Evolutionary conservation across 23 tunicate genomes (phyloP).

Genomic region (Trididemnum clinides): DNA sequence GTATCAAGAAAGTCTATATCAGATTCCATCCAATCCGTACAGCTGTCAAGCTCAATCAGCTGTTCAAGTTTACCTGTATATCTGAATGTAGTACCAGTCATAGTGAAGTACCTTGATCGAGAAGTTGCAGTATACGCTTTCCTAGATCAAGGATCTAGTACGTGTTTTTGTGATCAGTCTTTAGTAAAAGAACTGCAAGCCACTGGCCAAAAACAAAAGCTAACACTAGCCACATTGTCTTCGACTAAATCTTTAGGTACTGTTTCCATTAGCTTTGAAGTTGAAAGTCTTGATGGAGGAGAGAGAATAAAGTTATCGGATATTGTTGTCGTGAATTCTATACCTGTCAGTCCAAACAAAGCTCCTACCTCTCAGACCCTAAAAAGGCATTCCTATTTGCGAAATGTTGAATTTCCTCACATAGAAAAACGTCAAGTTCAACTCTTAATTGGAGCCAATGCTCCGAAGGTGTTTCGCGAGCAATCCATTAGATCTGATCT

Average conservation of each 20-base stretch:
- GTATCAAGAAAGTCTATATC: too few species aligned
- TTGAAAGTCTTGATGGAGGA: not conserved
- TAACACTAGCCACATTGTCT: not conserved
- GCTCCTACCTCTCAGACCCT: not conserved
- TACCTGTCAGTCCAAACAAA: not conserved
- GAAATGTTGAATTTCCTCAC: not conserved
- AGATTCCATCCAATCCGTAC: not conserved
- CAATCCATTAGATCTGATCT: not conserved
- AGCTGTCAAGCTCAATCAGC: not conserved
- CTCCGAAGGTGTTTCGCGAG: not conserved
- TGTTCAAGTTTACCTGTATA: not conserved
- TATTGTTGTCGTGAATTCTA: not conserved
- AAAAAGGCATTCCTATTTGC: not conserved
- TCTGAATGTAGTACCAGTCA: slow-evolving; percentile 5
- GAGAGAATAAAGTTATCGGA: not conserved
- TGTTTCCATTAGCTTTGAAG: not conserved
- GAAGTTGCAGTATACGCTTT: not conserved
- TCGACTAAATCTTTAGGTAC: not conserved
- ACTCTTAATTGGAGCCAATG: slow-evolving; percentile 4
- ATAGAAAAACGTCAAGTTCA: not conserved
- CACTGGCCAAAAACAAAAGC: not conserved
- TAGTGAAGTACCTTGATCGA: not conserved
- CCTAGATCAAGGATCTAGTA: slow-evolving; percentile 5
- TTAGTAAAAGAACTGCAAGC: not conserved
- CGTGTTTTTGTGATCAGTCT: not conserved